Evolutionary conservation across 2,888 invertebrate species (phyloP).

Genomic region (Linnaemya vulpina): DNA sequence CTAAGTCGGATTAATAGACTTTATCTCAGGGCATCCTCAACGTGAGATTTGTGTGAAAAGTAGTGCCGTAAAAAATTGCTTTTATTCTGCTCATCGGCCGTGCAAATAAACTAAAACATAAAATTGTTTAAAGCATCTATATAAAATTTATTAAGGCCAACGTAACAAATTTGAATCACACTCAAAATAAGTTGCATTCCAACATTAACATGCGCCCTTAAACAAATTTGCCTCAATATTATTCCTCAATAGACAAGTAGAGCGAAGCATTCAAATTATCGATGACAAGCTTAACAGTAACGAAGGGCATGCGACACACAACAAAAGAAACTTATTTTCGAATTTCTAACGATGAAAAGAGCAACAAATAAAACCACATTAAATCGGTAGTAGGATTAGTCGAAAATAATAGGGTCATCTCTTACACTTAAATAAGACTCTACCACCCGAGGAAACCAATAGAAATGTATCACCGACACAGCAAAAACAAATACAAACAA

Average conservation of each 20-base stretch:
- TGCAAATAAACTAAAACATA: too few relatives aligned
- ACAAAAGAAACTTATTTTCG: neutral
- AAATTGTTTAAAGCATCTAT: too few relatives aligned
- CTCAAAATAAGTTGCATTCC: too few relatives aligned
- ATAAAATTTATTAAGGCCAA: too few relatives aligned
- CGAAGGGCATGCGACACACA: constrained; percentile 12
- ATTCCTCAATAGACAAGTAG: neutral
- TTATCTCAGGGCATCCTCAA: too few relatives aligned
- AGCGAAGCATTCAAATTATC: neutral
- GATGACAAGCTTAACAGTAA: constrained; percentile 20
- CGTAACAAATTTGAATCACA: neutral
- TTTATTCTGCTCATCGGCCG: too few relatives aligned
- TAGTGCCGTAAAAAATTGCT: too few relatives aligned
- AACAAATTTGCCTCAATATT: neutral
- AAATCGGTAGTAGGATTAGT: constrained; percentile 23
- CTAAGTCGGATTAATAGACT: too few relatives aligned
- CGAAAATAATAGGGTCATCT: constrained; percentile 49
- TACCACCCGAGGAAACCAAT: constrained; percentile 1
- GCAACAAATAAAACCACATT: constrained; percentile 46
- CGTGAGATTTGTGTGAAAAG: too few relatives aligned
- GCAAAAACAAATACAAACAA: too few relatives aligned
- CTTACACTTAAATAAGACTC: constrained; percentile 19
- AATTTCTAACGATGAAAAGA: constrained; percentile 36
- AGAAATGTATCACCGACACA: neutral
- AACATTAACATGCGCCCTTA: neutral